A percentile compares a stretch with the other conserved stretches of the same genome.
phyloP scores from a whole-genome alignment of 2,888 invertebrate species.

The Phaonia tiefii region DNA sequence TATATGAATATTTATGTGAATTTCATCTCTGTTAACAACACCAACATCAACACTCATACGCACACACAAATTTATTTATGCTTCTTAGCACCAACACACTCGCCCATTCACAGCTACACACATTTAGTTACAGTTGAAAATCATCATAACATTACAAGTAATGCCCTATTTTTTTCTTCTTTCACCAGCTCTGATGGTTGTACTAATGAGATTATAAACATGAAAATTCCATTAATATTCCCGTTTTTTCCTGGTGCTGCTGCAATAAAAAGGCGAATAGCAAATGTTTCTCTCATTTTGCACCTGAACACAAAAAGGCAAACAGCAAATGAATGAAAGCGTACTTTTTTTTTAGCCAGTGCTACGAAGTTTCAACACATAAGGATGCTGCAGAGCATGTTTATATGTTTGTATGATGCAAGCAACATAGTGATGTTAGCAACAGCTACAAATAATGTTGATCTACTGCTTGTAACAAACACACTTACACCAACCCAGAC shows the following conservation, averaged over 20 bases:
- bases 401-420: background rate
- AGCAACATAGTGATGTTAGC: conserved; percentile 22
- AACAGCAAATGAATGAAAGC: background rate
- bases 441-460: conserved; percentile 27
- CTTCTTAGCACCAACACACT: background rate
- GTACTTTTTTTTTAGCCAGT: conserved; percentile 20
- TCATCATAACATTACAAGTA: conserved; percentile 51
- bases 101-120: background rate
- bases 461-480: conserved; percentile 1
- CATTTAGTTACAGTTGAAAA: conserved; percentile 24
- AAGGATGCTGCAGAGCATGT: background rate
- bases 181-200: background rate
- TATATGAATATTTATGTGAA: conserved; percentile 34
- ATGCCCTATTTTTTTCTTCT: background rate
- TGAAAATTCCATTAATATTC: conserved; percentile 71
- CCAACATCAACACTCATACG: background rate
- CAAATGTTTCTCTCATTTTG: conserved; percentile 8
- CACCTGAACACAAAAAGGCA: background rate
- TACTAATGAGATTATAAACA: conserved; percentile 70
- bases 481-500: background rate
- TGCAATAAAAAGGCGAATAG: conserved; percentile 23
- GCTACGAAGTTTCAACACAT: background rate
- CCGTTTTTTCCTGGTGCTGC: conserved; percentile 42
- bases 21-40: conserved; percentile 1
- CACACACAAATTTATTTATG: background rate